Percentiles rank a stretch among this genome's conserved stretches.
phyloP scores from a whole-genome alignment of 2,888 invertebrate genomes.

The Acanthosoma haemorrhoidale region DNA sequence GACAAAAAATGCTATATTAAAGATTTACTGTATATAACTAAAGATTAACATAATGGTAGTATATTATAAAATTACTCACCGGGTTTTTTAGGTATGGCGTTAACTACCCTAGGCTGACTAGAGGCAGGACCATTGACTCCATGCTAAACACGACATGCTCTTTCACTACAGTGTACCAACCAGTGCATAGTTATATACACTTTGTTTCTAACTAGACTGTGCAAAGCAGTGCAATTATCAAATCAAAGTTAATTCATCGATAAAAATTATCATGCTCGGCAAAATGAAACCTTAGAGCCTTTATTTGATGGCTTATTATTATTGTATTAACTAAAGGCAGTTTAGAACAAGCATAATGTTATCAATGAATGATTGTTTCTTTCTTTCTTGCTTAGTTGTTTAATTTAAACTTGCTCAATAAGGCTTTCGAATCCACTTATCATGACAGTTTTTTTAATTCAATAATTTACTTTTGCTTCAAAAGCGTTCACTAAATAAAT shows the following conservation, averaged over 20 bases:
- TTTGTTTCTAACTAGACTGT: conserved; percentile 17
- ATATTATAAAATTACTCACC: conserved; percentile 35
- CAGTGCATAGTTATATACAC: conserved; percentile 28
- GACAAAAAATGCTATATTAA: background rate
- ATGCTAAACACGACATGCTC: conserved; percentile 39
- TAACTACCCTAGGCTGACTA: conserved; percentile 38
- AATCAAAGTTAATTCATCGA: background rate
- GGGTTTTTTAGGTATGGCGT: conserved; percentile 37
- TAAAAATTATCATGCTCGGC: conserved; percentile 14
- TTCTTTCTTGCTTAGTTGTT: background rate
- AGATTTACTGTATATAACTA: background rate
- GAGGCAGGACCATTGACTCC: conserved; percentile 34
- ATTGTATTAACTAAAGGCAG: background rate
- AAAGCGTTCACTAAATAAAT: background rate
- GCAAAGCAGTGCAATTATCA: conserved; percentile 26
- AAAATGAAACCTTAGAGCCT: background rate
- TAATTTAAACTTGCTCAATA: background rate
- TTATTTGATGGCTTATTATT: background rate
- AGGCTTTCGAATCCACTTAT: background rate
- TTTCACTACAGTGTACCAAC: conserved; percentile 36
- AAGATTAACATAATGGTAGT: background rate
- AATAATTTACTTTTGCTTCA: background rate
- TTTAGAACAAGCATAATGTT: background rate
- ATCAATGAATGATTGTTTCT: background rate
- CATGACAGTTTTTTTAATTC: background rate